Conservation (phyloP, 2,888 invertebrate species). For the Cataglyphis livida region DNA sequence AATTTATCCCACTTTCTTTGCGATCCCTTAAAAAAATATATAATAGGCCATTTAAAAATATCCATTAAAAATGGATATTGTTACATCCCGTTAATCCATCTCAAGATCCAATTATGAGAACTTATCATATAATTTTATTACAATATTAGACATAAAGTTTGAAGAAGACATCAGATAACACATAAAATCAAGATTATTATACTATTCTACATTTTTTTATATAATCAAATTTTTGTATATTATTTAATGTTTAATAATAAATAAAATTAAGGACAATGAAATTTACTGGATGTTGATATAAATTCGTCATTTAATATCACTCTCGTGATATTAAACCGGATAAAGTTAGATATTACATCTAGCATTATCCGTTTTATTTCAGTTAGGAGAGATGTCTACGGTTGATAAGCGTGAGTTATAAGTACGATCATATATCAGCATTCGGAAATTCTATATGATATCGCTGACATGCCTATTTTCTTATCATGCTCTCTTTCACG, state of each 20-base stretch:
- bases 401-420: constrained; percentile 57
- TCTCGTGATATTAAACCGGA: constrained; percentile 21
- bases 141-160: background rate
- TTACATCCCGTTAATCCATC: background rate
- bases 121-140: background rate
- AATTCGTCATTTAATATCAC: background rate
- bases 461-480: constrained; percentile 58
- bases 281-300: background rate
- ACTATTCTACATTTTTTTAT: background rate
- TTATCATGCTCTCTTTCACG: constrained; percentile 54
- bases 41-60: background rate
- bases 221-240: too few relatives aligned
- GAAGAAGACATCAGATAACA: background rate
- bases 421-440: constrained; percentile 50
- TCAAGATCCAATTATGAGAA: background rate
- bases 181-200: background rate
- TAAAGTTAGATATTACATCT: constrained; percentile 25
- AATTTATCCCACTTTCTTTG: background rate
- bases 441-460: constrained; percentile 53
- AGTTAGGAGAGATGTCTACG: constrained; percentile 26
- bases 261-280: background rate
- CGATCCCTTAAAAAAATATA: background rate
- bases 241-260: background rate
- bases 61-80: background rate
- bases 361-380: constrained; percentile 41